phyloP scores from a whole-genome alignment of 2,113 vertebrate genomes.

The Cynoglossus semilaevis region DNA sequence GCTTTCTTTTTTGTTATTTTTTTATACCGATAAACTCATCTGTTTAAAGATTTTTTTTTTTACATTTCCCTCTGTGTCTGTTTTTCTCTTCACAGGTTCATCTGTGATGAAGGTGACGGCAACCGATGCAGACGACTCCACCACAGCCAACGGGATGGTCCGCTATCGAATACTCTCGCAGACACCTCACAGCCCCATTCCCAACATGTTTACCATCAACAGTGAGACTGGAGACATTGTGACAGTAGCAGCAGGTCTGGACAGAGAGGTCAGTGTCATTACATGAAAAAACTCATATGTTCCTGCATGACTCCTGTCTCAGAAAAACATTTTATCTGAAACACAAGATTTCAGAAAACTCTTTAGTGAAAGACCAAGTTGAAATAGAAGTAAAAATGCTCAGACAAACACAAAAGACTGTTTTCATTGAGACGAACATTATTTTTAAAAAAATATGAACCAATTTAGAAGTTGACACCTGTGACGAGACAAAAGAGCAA shows the following conservation, averaged over 20 bases:
- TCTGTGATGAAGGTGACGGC: conserved; percentile 97
- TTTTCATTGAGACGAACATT: too few species aligned
- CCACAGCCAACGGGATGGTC: conserved; percentile 94
- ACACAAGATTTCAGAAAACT: too few species aligned
- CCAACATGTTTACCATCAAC: conserved; percentile 98
- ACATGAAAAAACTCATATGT: not conserved
- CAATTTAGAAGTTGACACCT: too few species aligned
- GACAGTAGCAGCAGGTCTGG: conserved; percentile 92
- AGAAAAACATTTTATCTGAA: too few species aligned
- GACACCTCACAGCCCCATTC: conserved; percentile 91
- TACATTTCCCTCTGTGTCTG: not conserved
- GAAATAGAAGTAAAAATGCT: too few species aligned
- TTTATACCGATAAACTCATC: not conserved
- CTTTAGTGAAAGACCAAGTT: too few species aligned
- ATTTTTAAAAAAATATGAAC: too few species aligned
- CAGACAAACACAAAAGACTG: too few species aligned
- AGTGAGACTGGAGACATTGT: conserved; percentile 94
- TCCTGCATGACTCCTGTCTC: too few species aligned
- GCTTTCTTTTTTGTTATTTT: conserved; percentile 2
- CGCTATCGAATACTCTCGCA: conserved; percentile 93
- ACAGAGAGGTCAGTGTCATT: conserved; percentile 87
- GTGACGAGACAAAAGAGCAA: too few species aligned
- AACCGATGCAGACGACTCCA: conserved; percentile 88
- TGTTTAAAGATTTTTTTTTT: too few species aligned
- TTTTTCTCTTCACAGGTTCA: conserved; percentile 78